These are phyloP conservation scores for Lordiphosa clarofinis DNA, from an alignment of 1,140 invertebrate genomes.

Conservation along the genomic window DNA sequence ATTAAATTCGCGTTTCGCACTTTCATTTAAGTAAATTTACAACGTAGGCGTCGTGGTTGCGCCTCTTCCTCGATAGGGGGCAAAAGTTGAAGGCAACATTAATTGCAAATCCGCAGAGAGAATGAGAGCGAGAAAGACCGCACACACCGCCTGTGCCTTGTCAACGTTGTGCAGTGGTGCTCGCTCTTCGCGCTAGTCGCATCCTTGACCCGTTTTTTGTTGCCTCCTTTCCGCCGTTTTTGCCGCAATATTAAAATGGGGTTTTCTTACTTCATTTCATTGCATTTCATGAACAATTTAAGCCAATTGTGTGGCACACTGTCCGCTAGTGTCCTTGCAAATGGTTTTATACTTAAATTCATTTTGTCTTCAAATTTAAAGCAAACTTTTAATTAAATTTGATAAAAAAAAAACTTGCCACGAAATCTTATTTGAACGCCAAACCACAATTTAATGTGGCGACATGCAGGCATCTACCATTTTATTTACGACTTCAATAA, in stretches of 20 bases:
- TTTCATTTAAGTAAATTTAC: constrained; percentile 76
- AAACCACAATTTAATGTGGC: constrained; percentile 73
- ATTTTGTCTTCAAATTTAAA: constrained; percentile 35
- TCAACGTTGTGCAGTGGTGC: constrained; percentile 38
- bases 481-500: constrained; percentile 78
- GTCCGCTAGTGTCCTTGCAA: constrained; percentile 42
- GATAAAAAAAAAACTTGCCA: constrained; percentile 64
- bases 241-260: constrained; percentile 73
- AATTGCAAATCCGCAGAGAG: constrained; percentile 71
- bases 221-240: constrained; percentile 16
- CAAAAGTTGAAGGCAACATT: constrained; percentile 76
- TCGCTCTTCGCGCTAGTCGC: constrained; percentile 23
- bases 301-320: constrained; percentile 61
- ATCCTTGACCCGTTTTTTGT: constrained; percentile 62
- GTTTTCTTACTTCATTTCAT: constrained; percentile 76
- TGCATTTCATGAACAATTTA: constrained; percentile 78
- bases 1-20: constrained; percentile 73
- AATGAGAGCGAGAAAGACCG: constrained; percentile 3
- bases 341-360: constrained; percentile 55
- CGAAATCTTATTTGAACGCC: constrained; percentile 65
- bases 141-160: constrained; percentile 32
- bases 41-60: constrained; percentile 21
- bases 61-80: constrained; percentile 14
- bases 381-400: constrained; percentile 62
- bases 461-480: constrained; percentile 48